Base-by-base conservation (phyloP, 2,797 vertebrate species). In the Clarias laeviceps region DNA sequence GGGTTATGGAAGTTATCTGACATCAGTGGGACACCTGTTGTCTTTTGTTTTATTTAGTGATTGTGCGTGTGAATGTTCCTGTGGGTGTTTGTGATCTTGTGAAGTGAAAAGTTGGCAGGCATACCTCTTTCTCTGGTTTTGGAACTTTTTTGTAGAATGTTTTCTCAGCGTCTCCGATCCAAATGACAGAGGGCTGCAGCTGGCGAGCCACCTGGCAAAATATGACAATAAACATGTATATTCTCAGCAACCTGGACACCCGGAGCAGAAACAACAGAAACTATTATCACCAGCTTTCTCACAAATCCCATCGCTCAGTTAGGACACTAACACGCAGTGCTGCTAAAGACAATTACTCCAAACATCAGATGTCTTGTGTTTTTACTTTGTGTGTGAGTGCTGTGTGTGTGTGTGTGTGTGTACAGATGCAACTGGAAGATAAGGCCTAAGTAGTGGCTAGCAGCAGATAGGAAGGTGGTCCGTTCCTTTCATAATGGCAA, bases 131-230 rank as follows among this genome's bases (percentile, higher is more conserved):
- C 32, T 95, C 95, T 0, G 80, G 14, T 27, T 89, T 94, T 0
- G 90, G 92, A 0, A 93, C 92, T 73, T 89, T 96, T 90, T 92
- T 97, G 90, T 94, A 94, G 93, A 96, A 97, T 15, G 95, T 92
- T 92, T 95, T 96, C 86, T 97, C 97, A 0, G 96, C 90, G 3
- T 97, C 94, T 84, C 92, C 94, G 11, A 97, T 95, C 97, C 96
- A 97, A 45, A 97, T 89, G 0, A 97, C 95, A 0, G 96, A 97
- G 15, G 96, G 96, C 89, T 97, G 96, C 82, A 96, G 90, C 82
- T 93, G 91, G 17, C 92, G 95, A 77, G 96, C 96, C 91, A 97
- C 96, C 97, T 97, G 88, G 22, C 80, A 73, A 84, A 87, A 89
- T 79, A 88, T 70, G 62, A 78, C 69, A 40, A 85, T 69, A 83